Percentiles rank a stretch among this genome's conserved stretches.
Evolutionary conservation across 2,113 vertebrate genomes (phyloP).

Genomic region (Puntigrus tetrazona): DNA sequence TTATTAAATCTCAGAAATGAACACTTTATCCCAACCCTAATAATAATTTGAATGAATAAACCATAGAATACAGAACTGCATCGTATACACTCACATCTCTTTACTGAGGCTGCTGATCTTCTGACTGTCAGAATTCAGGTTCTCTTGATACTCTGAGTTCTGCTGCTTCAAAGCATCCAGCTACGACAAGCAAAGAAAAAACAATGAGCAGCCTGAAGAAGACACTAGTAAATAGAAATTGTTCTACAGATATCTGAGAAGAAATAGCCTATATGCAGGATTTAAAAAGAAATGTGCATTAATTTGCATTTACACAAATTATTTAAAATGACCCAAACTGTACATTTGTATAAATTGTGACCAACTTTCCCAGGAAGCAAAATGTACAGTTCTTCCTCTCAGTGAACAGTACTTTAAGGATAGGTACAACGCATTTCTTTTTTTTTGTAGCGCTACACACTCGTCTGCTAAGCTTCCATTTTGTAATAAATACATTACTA

Average conservation of each 20-base stretch:
- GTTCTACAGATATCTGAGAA: not conserved
- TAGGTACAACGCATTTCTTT: not conserved
- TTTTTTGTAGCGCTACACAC: not conserved
- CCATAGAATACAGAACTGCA: slow-evolving; percentile 45
- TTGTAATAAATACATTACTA: no score
- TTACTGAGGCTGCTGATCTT: slow-evolving; percentile 81
- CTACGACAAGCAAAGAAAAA: slow-evolving; percentile 64
- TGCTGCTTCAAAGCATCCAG: slow-evolving; percentile 83
- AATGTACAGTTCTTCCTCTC: no score
- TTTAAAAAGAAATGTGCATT: not conserved
- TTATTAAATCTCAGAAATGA: no score
- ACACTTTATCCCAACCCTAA: no score
- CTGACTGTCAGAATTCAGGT: slow-evolving; percentile 80
- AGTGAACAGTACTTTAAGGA: not conserved
- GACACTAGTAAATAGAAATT: not conserved
- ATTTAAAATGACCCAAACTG: not conserved
- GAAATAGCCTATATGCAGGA: not conserved
- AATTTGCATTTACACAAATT: not conserved
- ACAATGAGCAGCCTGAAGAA: not conserved
- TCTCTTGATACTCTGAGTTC: slow-evolving; percentile 81
- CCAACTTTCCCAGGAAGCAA: no score
- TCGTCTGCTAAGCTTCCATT: no score
- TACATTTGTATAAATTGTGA: not conserved
- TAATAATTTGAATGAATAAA: not conserved
- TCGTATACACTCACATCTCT: slow-evolving; percentile 83